Evolutionary conservation across 37 sponge, comb jelly and placozoan species (phyloP).

Genomic region (Dysidea cf. avara): DNA sequence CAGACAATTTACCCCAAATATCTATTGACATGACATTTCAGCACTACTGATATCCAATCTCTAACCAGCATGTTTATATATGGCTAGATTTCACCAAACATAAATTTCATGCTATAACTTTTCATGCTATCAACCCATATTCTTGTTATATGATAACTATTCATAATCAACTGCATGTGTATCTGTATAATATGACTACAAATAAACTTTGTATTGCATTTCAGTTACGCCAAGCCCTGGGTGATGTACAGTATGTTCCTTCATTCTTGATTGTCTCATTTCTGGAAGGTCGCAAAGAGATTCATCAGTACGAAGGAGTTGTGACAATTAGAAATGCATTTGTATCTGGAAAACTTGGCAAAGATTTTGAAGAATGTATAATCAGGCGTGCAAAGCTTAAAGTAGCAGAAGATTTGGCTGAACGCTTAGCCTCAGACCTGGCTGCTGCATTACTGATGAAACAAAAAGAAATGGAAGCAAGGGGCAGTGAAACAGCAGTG

Average conservation of each 20-base stretch:
- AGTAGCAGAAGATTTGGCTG: not conserved
- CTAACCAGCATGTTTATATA: too few relatives aligned
- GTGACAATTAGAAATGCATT: slow-evolving; percentile 8
- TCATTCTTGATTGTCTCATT: slow-evolving; percentile 10
- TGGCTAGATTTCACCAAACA: too few relatives aligned
- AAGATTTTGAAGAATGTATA: slow-evolving; percentile 64
- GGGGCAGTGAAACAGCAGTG: slow-evolving; percentile 31
- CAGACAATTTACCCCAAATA: too few relatives aligned
- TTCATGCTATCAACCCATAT: too few relatives aligned
- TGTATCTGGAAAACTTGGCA: slow-evolving; percentile 22
- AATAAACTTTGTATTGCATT: too few relatives aligned
- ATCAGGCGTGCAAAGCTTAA: slow-evolving; percentile 15
- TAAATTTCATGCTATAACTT: too few relatives aligned
- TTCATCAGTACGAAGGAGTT: slow-evolving; percentile 13
- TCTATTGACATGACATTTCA: too few relatives aligned
- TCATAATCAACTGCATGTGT: too few relatives aligned
- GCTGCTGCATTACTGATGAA: slow-evolving; percentile 16
- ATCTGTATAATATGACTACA: too few relatives aligned
- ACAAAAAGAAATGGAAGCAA: slow-evolving; percentile 30
- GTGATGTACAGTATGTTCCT: slow-evolving; percentile 18
- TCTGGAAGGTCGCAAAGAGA: slow-evolving; percentile 7
- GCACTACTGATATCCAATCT: too few relatives aligned
- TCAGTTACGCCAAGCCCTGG: slow-evolving; percentile 14
- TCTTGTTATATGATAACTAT: too few relatives aligned
- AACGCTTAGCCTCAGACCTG: slow-evolving; percentile 14